These are phyloP conservation scores for Wiebesia pumilae DNA, from an alignment of 1,140 invertebrate species.

Conservation along the genomic window DNA sequence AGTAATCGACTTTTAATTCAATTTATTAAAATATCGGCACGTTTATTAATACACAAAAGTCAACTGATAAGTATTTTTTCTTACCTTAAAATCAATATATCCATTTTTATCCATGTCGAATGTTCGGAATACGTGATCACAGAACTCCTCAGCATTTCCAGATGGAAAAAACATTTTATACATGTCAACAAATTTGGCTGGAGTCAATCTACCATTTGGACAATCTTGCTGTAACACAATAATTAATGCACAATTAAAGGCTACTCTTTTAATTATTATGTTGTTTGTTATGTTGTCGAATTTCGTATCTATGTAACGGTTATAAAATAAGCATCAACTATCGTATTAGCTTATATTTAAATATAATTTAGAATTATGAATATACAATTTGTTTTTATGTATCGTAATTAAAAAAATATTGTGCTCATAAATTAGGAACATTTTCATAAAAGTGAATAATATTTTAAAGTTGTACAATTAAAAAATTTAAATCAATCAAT, in stretches of 20 bases:
- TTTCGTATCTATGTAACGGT: neutral
- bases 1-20: too few relatives aligned
- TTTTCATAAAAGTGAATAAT: too few relatives aligned
- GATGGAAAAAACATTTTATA: constrained; percentile 99
- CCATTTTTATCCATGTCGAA: constrained; percentile 99
- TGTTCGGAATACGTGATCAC: constrained; percentile 98
- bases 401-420: too few relatives aligned
- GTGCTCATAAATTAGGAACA: too few relatives aligned
- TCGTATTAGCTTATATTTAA: neutral
- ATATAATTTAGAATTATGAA: too few relatives aligned
- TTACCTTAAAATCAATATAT: constrained; percentile 97
- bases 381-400: too few relatives aligned
- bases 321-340: neutral
- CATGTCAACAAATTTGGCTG: constrained; percentile 99
- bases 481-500: too few relatives aligned
- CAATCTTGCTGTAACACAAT: constrained; percentile 95
- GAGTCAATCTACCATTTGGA: constrained; percentile 96
- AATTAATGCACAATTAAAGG: constrained; percentile 4
- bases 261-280: neutral
- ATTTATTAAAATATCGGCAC: too few relatives aligned
- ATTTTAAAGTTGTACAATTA: too few relatives aligned
- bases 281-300: neutral
- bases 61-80: too few relatives aligned
- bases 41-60: too few relatives aligned
- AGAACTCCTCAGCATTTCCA: constrained; percentile 98